Evolutionary conservation across 2,113 vertebrate genomes (phyloP).

Genomic region (Rhea pennata): DNA sequence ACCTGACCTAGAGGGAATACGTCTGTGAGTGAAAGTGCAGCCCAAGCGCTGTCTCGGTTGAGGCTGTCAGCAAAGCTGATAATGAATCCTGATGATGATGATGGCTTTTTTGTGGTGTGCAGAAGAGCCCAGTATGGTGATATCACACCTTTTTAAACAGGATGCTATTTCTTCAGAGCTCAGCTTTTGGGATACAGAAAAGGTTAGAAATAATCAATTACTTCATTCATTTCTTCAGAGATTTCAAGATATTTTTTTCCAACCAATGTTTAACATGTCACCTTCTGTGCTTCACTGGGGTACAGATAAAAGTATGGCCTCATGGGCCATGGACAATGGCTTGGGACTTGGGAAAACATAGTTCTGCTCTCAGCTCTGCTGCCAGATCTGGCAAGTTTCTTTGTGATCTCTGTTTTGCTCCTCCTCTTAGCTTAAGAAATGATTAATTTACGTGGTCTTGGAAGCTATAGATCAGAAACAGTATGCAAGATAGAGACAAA

Average conservation of each 20-base stretch:
- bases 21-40: not conserved
- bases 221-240: not conserved
- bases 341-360: not conserved
- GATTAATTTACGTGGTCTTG: not conserved
- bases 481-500: not conserved
- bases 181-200: not conserved
- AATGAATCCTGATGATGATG: not conserved
- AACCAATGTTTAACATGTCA: not conserved
- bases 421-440: not conserved
- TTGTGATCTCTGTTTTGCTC: not conserved
- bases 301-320: not conserved
- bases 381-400: fast-evolving
- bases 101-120: not conserved
- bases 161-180: not conserved
- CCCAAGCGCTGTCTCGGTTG: not conserved
- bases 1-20: not conserved
- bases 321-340: not conserved
- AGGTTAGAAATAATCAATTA: not conserved
- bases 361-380: not conserved
- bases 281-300: not conserved
- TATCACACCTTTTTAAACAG: not conserved
- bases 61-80: not conserved
- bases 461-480: not conserved
- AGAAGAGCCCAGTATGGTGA: not conserved
- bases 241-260: not conserved